phyloP scores from a whole-genome alignment of 2,888 invertebrate species.

The Cataglyphis altisquamis region DNA sequence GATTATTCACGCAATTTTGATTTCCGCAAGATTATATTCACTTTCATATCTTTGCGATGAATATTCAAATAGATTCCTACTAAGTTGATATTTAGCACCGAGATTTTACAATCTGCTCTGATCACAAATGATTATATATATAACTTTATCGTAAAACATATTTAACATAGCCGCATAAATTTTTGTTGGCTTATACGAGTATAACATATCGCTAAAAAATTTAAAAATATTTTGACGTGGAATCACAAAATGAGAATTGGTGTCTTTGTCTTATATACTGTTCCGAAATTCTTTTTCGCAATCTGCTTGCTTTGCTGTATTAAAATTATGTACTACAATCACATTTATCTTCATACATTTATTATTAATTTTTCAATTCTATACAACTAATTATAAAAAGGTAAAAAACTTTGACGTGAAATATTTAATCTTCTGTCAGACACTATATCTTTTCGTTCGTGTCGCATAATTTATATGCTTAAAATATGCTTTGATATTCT shows the following conservation, averaged over 20 bases:
- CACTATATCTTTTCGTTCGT: not conserved
- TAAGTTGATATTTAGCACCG: not conserved
- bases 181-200: not conserved
- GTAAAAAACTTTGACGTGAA: not conserved
- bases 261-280: not conserved
- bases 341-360: not conserved
- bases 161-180: not conserved
- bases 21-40: not conserved
- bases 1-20: not conserved
- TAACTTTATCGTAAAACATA: not conserved
- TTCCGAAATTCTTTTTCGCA: not conserved
- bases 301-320: not conserved
- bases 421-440: not conserved
- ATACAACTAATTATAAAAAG: not conserved
- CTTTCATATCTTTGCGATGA: not conserved
- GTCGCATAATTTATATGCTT: slow-evolving; percentile 21
- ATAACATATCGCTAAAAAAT: not conserved
- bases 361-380: not conserved
- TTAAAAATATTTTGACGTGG: not conserved
- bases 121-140: not conserved
- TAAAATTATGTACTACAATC: not conserved
- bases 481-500: slow-evolving; percentile 7
- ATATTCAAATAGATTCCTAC: not conserved
- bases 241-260: not conserved
- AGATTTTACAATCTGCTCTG: not conserved